Conservation (phyloP, 92 coral and sea anemone genomes). For the Bergia puertoricense region DNA sequence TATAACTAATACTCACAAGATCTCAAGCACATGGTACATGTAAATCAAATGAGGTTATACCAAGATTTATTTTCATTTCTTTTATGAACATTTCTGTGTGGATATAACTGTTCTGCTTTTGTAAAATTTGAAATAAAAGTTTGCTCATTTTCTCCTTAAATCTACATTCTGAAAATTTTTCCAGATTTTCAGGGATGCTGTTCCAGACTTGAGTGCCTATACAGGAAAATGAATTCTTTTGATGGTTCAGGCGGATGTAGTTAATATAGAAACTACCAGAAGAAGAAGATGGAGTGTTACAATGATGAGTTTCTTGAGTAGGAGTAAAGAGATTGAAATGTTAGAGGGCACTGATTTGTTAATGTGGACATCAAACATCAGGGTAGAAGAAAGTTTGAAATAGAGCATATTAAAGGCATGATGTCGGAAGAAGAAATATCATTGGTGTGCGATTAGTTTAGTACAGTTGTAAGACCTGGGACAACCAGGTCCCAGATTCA, state of each 20-base stretch:
- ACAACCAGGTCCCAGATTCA: too few species aligned
- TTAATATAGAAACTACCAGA: not conserved
- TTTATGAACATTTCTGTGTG: not conserved
- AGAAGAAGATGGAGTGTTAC: not conserved
- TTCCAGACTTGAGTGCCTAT: constrained; percentile 1
- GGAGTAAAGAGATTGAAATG: not conserved
- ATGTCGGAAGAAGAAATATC: not conserved
- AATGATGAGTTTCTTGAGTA: not conserved
- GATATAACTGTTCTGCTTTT: not conserved
- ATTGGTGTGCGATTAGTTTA: too few species aligned
- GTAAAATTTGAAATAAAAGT: too few species aligned
- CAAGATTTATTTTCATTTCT: not conserved
- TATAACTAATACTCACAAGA: too few species aligned
- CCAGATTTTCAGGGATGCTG: not conserved
- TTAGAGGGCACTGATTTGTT: not conserved
- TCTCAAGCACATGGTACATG: not conserved
- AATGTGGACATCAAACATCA: too few species aligned
- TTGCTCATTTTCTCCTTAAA: not conserved
- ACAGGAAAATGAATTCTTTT: not conserved
- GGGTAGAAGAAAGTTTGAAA: too few species aligned
- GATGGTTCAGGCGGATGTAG: not conserved
- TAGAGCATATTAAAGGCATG: too few species aligned
- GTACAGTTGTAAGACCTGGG: too few species aligned
- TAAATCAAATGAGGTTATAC: too few species aligned
- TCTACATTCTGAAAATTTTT: not conserved